Conservation (phyloP, 2,797 vertebrate genomes). For the Pitangus sulphuratus region DNA sequence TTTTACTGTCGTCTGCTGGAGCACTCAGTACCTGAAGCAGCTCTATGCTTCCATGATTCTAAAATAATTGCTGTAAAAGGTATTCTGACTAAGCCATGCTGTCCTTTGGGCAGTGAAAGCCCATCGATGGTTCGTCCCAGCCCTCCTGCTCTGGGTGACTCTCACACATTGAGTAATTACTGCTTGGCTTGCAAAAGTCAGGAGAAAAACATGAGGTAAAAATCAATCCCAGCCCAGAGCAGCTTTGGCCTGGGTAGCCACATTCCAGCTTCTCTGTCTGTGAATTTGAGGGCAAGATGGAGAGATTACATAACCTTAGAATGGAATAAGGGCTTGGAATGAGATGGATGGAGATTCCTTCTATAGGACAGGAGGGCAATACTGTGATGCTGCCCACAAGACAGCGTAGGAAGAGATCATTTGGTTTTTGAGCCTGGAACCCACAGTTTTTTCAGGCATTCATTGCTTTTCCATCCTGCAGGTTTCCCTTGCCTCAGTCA, state of each 20-base stretch:
- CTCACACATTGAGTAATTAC: neutral
- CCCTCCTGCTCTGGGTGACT: neutral
- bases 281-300: neutral
- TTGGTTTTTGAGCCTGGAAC: neutral
- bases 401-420: neutral
- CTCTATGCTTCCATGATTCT: neutral
- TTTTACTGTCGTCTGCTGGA: neutral
- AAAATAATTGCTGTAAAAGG: neutral
- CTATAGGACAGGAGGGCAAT: neutral
- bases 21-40: neutral
- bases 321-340: neutral
- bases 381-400: too few relatives aligned
- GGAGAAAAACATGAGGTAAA: neutral
- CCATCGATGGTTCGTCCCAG: neutral
- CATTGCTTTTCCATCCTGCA: neutral
- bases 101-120: neutral
- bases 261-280: neutral
- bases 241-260: neutral
- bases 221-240: slow-evolving; percentile 4
- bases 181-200: slow-evolving; percentile 11
- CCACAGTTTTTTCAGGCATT: neutral
- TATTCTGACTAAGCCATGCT: neutral
- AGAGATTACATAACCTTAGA: neutral
- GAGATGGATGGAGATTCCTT: neutral
- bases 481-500: neutral